These are phyloP conservation scores for Calliopsis andreniformis DNA, from an alignment of 1,140 invertebrate species.

Conservation along the genomic window DNA sequence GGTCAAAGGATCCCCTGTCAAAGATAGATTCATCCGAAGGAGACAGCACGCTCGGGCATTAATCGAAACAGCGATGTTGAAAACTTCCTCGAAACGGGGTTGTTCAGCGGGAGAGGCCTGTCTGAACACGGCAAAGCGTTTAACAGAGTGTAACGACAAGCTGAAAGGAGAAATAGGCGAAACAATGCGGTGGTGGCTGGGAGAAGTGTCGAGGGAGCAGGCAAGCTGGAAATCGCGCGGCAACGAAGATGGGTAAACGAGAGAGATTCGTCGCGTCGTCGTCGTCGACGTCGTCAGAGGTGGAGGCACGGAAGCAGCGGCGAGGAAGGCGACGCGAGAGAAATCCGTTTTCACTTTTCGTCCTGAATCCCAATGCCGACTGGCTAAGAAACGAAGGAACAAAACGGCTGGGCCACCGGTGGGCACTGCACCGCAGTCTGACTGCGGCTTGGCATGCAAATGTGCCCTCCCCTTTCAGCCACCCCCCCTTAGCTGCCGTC, in stretches of 20 bases:
- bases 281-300: conserved; percentile 7
- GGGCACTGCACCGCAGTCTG: conserved; percentile 62
- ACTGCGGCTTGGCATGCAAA: conserved; percentile 59
- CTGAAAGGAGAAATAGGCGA: conserved; percentile 23
- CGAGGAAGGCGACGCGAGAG: conserved; percentile 43
- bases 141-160: conserved; percentile 42
- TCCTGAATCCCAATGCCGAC: conserved; percentile 62
- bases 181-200: conserved; percentile 35
- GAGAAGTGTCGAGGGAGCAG: conserved; percentile 12
- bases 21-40: neutral
- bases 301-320: neutral
- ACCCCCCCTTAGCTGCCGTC: too few relatives aligned
- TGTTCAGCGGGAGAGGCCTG: neutral
- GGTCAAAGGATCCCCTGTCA: neutral
- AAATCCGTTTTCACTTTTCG: conserved; percentile 73
- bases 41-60: conserved; percentile 7
- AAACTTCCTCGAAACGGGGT: neutral
- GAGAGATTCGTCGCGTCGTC: conserved; percentile 56
- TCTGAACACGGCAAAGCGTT: conserved; percentile 1
- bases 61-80: neutral
- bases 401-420: conserved; percentile 55
- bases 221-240: conserved; percentile 38
- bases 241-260: conserved; percentile 7
- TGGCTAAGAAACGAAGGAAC: too few relatives aligned
- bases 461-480: conserved; percentile 56